Conservation (phyloP, 2,797 vertebrate species). For the Oreochromis mossambicus region DNA sequence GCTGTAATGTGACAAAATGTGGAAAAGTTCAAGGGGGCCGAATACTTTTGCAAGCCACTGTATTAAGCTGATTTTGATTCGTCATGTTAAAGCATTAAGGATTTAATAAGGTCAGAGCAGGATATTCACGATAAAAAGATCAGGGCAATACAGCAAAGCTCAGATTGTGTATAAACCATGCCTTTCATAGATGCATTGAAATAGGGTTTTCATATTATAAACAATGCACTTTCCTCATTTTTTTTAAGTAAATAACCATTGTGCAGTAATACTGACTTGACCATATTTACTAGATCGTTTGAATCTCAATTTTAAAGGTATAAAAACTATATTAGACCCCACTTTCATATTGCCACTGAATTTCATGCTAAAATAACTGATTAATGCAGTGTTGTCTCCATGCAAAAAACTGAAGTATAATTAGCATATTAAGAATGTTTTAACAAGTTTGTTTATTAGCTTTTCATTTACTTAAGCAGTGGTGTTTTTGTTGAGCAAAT, state of each 20-base stretch:
- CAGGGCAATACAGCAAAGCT: background rate
- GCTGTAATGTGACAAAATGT: too few species aligned
- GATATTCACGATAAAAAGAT: conserved; percentile 2
- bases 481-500: background rate
- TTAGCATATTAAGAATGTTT: background rate
- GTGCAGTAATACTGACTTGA: background rate
- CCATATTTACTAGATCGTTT: background rate
- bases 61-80: background rate
- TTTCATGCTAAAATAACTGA: background rate
- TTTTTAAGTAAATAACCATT: background rate
- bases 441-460: background rate
- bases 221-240: background rate
- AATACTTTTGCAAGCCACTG: too few species aligned
- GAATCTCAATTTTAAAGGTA: background rate
- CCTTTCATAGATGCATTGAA: background rate
- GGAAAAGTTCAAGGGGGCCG: too few species aligned
- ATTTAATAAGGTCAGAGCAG: background rate
- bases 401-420: background rate
- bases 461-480: background rate
- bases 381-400: background rate
- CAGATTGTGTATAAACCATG: conserved; percentile 5
- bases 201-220: background rate
- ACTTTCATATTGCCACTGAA: background rate
- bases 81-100: background rate
- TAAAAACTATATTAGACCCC: background rate